Evolutionary conservation across 2,888 invertebrate species (phyloP).

Genomic region (Zelleria hepariella): DNA sequence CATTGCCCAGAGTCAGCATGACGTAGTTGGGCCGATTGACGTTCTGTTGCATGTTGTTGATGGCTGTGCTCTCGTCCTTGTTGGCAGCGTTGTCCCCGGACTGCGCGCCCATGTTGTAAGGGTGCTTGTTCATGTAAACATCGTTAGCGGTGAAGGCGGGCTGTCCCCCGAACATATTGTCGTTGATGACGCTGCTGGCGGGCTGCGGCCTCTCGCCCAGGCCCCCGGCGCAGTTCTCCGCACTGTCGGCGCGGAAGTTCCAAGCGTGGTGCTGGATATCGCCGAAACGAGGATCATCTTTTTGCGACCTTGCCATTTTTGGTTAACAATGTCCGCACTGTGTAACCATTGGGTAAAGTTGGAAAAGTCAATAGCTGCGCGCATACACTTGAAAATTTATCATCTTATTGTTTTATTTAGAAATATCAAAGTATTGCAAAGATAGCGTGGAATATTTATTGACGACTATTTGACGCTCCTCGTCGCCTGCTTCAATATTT

Average conservation of each 20-base stretch:
- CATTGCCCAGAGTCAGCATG: slow-evolving; percentile 59
- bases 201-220: slow-evolving; percentile 46
- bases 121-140: slow-evolving; percentile 53
- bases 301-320: slow-evolving; percentile 69
- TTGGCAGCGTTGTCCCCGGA: slow-evolving; percentile 35
- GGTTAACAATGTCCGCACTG: slow-evolving; percentile 29
- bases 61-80: slow-evolving; percentile 46
- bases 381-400: slow-evolving; percentile 41
- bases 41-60: slow-evolving; percentile 36
- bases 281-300: slow-evolving; percentile 61
- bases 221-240: slow-evolving; percentile 48
- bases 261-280: slow-evolving; percentile 60
- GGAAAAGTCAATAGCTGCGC: slow-evolving; percentile 8
- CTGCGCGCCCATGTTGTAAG: slow-evolving; percentile 35
- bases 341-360: slow-evolving; percentile 17
- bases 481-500: slow-evolving; percentile 7
- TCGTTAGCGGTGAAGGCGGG: slow-evolving; percentile 39
- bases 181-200: slow-evolving; percentile 35
- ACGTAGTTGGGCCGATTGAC: slow-evolving; percentile 52
- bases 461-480: slow-evolving; percentile 54
- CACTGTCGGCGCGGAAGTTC: slow-evolving; percentile 56
- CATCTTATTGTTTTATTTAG: slow-evolving; percentile 38
- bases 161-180: slow-evolving; percentile 46
- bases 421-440: slow-evolving; percentile 28
- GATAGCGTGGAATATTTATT: slow-evolving; percentile 51